Conservation (phyloP, 2,797 vertebrate species). For the Cossypha heuglini region DNA sequence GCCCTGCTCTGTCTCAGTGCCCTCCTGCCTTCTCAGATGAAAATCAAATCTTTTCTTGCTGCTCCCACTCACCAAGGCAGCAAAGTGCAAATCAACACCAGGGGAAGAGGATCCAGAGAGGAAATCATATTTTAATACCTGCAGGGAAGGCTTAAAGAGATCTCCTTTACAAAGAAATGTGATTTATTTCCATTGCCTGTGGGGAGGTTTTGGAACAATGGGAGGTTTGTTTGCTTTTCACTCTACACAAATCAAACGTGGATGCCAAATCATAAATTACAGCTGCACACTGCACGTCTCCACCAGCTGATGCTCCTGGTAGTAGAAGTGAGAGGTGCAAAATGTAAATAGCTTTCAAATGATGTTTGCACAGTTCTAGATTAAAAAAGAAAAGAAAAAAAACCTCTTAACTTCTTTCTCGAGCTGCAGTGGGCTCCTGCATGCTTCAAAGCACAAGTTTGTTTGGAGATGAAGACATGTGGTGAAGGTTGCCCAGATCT, state of each 20-base stretch:
- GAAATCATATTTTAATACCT: constrained; percentile 56
- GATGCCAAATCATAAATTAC: constrained; percentile 28
- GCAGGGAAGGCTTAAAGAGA: constrained; percentile 10
- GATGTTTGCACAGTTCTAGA: constrained; percentile 12
- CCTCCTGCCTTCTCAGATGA: not conserved
- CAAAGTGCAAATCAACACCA: not conserved
- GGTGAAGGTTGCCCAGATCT: constrained; percentile 59
- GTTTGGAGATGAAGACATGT: constrained; percentile 38
- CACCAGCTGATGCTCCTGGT: constrained; percentile 23
- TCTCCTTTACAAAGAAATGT: constrained; percentile 34
- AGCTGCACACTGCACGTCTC: not conserved
- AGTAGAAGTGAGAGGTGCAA: not conserved
- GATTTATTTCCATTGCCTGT: constrained; percentile 28
- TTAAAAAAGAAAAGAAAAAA: not conserved
- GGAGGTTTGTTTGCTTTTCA: constrained; percentile 14
- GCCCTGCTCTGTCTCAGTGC: not conserved
- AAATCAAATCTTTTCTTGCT: not conserved
- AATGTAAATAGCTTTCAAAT: constrained; percentile 50
- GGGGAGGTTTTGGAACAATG: constrained; percentile 22
- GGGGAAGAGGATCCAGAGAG: constrained; percentile 32
- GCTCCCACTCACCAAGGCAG: not conserved
- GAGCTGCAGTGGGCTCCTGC: constrained; percentile 29
- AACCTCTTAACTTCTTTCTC: not conserved
- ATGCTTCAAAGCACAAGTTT: constrained; percentile 7
- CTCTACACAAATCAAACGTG: constrained; percentile 29